A percentile compares a stretch with the other conserved stretches of the same genome.
These are phyloP conservation scores for Cinclus mexicanus DNA, from an alignment of 2,113 vertebrate genomes.

Conservation along the genomic window DNA sequence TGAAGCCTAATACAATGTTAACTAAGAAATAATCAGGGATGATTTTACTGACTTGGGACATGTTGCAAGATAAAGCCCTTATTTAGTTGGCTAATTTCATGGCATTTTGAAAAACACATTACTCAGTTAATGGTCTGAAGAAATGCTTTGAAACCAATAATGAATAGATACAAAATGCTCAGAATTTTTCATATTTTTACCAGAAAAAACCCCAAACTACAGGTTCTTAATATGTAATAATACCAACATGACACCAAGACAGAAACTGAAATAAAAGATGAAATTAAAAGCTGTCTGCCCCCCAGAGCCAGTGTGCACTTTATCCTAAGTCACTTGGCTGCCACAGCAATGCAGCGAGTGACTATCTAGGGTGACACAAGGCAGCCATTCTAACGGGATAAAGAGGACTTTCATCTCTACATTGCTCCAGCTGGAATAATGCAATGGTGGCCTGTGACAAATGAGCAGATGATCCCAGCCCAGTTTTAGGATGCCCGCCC, in stretches of 20 bases:
- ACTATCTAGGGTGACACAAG: background rate
- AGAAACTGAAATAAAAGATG: background rate
- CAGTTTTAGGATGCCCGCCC: background rate
- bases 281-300: background rate
- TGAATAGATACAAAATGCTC: background rate
- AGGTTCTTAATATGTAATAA: background rate
- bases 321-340: background rate
- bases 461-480: background rate
- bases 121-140: background rate
- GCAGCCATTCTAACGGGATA: slow-evolving; percentile 26
- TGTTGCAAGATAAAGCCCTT: background rate
- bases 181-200: background rate
- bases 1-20: background rate
- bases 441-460: background rate
- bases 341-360: background rate
- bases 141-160: background rate
- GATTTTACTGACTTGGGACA: background rate
- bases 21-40: background rate
- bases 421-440: slow-evolving; percentile 3
- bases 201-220: background rate
- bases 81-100: slow-evolving; percentile 11
- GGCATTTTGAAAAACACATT: slow-evolving; percentile 16
- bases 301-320: background rate
- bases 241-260: background rate
- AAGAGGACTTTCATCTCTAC: slow-evolving; percentile 8